Conservation (phyloP, 1,140 invertebrate species). For the Cyclina sinensis region DNA sequence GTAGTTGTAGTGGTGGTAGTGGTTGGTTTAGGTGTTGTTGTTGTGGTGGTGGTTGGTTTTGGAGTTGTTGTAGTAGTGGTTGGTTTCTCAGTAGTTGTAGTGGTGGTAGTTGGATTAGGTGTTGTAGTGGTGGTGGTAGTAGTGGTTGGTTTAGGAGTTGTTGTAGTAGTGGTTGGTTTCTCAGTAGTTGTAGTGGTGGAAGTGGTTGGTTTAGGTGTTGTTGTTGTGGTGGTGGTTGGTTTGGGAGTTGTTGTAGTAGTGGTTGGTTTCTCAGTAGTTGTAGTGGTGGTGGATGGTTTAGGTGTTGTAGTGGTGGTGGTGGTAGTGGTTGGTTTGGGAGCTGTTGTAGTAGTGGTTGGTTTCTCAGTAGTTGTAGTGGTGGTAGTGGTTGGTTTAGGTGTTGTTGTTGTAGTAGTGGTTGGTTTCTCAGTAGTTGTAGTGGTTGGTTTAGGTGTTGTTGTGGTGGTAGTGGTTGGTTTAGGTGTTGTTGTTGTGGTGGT, state of each 20-base stretch:
- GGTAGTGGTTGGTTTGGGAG: not conserved
- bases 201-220: not conserved
- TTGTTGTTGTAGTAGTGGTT: slow-evolving; percentile 49
- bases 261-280: slow-evolving; percentile 32
- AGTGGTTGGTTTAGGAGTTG: not conserved
- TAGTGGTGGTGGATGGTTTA: slow-evolving; percentile 45
- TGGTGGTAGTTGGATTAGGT: slow-evolving; percentile 32
- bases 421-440: slow-evolving; percentile 20
- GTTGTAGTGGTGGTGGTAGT: slow-evolving; percentile 26
- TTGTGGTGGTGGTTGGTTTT: slow-evolving; percentile 30
- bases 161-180: slow-evolving; percentile 31
- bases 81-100: slow-evolving; percentile 4
- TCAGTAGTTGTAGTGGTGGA: slow-evolving; percentile 8
- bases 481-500: slow-evolving; percentile 6
- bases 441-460: not conserved
- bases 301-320: slow-evolving; percentile 46
- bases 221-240: slow-evolving; percentile 52
- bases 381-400: slow-evolving; percentile 51
- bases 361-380: slow-evolving; percentile 28
- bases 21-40: slow-evolving; percentile 29
- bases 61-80: slow-evolving; percentile 14
- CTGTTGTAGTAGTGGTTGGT: slow-evolving; percentile 37
- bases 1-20: slow-evolving; percentile 26
- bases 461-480: slow-evolving; percentile 43
- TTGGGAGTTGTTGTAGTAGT: slow-evolving; percentile 49